These are phyloP conservation scores for Oreotrochilus melanogaster DNA, from an alignment of 2,113 vertebrate species.

Conservation along the genomic window DNA sequence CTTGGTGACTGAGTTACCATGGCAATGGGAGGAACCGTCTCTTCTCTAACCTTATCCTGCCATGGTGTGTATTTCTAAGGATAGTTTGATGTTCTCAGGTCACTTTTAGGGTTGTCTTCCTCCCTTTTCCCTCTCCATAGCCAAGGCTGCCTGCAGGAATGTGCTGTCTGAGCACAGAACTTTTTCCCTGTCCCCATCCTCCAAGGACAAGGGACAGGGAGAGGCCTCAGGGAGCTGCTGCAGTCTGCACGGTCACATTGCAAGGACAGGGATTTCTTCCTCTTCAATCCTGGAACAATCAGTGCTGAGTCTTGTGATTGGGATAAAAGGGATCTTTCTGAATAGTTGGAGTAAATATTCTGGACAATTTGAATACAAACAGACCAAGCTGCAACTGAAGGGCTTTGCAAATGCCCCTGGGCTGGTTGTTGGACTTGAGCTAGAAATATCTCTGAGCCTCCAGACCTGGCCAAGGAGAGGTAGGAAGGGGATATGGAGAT, in stretches of 20 bases:
- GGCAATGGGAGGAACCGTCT: fast-evolving
- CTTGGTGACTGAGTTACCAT: not conserved
- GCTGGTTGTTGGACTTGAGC: not conserved
- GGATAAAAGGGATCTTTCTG: slow-evolving; percentile 45
- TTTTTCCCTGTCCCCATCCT: slow-evolving; percentile 13
- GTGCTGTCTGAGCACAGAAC: not conserved
- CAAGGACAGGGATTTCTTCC: slow-evolving; percentile 24
- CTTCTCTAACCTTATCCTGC: fast-evolving
- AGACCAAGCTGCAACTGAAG: not conserved
- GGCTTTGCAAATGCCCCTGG: fast-evolving
- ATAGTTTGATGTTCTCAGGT: fast-evolving
- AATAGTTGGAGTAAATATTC: not conserved
- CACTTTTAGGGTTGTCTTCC: not conserved
- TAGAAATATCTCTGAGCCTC: not conserved
- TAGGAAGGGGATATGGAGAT: fast-evolving
- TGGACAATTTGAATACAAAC: not conserved
- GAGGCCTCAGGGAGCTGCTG: slow-evolving; percentile 2
- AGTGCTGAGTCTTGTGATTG: slow-evolving; percentile 48
- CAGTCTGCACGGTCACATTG: slow-evolving; percentile 51
- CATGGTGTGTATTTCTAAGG: fast-evolving
- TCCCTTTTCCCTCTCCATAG: not conserved
- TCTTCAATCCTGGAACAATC: slow-evolving; percentile 33
- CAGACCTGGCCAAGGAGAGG: not conserved
- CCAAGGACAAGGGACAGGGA: slow-evolving; percentile 24
- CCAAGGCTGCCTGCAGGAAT: not conserved